Conservation (phyloP, 2,797 vertebrate genomes). For the Tachyglossus aculeatus region DNA sequence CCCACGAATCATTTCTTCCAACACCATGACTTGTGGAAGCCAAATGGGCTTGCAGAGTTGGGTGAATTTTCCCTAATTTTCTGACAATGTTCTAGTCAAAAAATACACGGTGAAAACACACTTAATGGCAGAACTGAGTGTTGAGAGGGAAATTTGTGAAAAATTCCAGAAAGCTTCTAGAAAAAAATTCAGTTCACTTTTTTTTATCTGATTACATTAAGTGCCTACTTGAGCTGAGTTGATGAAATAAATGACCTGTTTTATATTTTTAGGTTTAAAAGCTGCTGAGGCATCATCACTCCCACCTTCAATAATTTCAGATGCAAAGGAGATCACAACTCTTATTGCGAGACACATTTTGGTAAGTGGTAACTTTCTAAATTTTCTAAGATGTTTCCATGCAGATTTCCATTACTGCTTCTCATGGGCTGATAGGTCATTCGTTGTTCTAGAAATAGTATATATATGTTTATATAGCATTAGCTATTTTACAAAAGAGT, state of each 20-base stretch:
- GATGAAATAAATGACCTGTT: slow-evolving; percentile 10
- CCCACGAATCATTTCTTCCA: too few species aligned
- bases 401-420: slow-evolving; percentile 1
- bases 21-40: too few species aligned
- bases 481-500: not conserved
- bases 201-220: not conserved
- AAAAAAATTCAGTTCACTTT: not conserved
- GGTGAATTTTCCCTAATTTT: too few species aligned
- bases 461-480: not conserved
- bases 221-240: not conserved
- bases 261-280: slow-evolving; percentile 84
- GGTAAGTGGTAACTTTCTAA: slow-evolving; percentile 74
- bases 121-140: not conserved
- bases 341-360: slow-evolving; percentile 83
- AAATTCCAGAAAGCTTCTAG: not conserved
- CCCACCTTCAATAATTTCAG: slow-evolving; percentile 81
- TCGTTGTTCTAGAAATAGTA: not conserved
- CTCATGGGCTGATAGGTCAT: not conserved
- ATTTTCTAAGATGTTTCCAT: not conserved
- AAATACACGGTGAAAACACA: not conserved
- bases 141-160: not conserved
- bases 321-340: slow-evolving; percentile 84
- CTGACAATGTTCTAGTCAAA: too few species aligned
- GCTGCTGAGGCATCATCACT: slow-evolving; percentile 91
- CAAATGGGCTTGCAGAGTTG: too few species aligned